Evolutionary conservation across 2,113 vertebrate species (phyloP).

Genomic region (Halcyon malimbica): DNA sequence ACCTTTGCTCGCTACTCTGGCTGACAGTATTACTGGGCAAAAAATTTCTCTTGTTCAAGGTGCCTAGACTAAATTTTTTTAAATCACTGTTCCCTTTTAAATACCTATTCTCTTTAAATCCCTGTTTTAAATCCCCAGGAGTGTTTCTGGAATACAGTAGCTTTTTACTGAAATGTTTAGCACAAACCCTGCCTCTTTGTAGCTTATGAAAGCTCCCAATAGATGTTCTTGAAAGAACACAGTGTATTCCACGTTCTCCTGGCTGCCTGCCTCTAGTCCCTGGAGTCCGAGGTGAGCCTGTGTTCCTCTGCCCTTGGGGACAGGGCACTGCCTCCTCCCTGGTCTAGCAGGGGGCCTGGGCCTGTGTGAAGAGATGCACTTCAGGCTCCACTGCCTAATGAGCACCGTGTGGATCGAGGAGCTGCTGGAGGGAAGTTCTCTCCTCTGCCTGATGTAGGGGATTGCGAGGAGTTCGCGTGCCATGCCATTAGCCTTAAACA

Average conservation of each 20-base stretch:
- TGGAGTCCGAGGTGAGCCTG: neutral
- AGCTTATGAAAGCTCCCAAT: neutral
- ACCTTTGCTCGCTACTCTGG: neutral
- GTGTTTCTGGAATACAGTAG: neutral
- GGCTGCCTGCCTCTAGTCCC: neutral
- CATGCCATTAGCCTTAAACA: slow-evolving; percentile 36
- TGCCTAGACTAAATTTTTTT: neutral
- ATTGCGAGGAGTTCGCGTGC: neutral
- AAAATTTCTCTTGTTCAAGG: neutral
- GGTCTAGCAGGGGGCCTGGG: neutral
- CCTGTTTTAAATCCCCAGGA: neutral
- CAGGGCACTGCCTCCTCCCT: neutral
- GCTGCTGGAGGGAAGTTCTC: neutral
- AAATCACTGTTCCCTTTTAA: neutral
- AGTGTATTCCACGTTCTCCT: neutral
- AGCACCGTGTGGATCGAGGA: neutral
- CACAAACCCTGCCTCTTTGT: neutral
- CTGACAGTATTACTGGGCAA: neutral
- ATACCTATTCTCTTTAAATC: too few relatives aligned
- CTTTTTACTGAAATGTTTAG: neutral
- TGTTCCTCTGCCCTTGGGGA: neutral
- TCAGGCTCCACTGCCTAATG: neutral
- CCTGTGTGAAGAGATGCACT: neutral
- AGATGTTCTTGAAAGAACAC: neutral
- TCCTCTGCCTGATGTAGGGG: neutral